Base-by-base conservation (phyloP, 2,113 vertebrate species). In the Hyla sarda region DNA sequence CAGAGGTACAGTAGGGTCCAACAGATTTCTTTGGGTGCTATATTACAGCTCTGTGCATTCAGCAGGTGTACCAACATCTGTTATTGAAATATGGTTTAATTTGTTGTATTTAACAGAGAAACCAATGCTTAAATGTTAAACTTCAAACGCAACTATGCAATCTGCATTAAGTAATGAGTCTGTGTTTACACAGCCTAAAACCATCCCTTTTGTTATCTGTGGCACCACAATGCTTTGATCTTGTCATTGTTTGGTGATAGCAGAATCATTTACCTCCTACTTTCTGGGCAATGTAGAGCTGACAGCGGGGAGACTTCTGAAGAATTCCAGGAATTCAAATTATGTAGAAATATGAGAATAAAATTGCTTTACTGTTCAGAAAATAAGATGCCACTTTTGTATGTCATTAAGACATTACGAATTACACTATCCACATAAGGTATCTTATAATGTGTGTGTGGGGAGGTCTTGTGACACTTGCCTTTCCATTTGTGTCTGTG, bases 141-240 rank as follows among this genome's bases (percentile, higher is more conserved):
- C 3, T 62, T 52, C 45, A 71, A 14, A 41, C 45, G n/a, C 34
- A 25, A 10, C 1, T 45, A 45, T 48, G 54, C 17, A 23, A 58
- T 72, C 16, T 32, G 12, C 41, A 54, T 13, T 45, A 54, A 34
- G 19, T 11, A 76, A 50, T 32, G 30, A 47, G 48, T 10, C 54
- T 79, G 17, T 78, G 76, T 47, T 72, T 45, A 81, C 47, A 17
- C 17, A 67, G 41, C 30, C n/a, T 32, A 81, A 45, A 71, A 71
- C 62, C 73, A 72, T 58, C 65, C 72, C 65, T 41, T 72, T 32
- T 80, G 30, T 73, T 58, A 80, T 81, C 32, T 58, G n/a, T 17
- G 71, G 60, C 28, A 69, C 62, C 47, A 85, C 58, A 72, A 86
- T 86, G 76, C 84, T 86, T 86, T 86, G 76, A 86, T 81, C 76